Conservation (phyloP, 2,888 invertebrate species). For the Fissipunctia ypsillon region DNA sequence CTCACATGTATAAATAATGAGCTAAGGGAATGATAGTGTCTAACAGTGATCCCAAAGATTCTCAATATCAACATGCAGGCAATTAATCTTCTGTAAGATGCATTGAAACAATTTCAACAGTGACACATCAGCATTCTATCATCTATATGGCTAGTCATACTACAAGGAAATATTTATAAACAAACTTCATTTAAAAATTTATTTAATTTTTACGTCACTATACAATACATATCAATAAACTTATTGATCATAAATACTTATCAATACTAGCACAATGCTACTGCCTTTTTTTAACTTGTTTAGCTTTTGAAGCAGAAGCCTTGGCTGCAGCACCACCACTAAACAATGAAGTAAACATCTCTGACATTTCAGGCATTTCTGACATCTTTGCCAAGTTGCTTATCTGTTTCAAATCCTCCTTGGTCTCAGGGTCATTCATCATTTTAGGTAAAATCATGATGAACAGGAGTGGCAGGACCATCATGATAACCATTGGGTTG, state of each 20-base stretch:
- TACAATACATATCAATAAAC: slow-evolving; percentile 70
- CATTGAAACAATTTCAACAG: background rate
- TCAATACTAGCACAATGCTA: slow-evolving; percentile 69
- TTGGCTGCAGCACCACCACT: slow-evolving; percentile 92
- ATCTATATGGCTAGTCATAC: background rate
- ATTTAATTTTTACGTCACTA: slow-evolving; percentile 67
- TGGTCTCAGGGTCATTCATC: slow-evolving; percentile 99
- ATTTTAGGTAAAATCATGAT: slow-evolving; percentile 98
- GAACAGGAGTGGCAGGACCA: slow-evolving; percentile 97
- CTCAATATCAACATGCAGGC: background rate
- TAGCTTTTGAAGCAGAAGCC: slow-evolving; percentile 82
- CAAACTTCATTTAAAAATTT: slow-evolving; percentile 61
- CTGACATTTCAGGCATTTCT: slow-evolving; percentile 98
- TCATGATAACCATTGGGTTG: slow-evolving; percentile 99
- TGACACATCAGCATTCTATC: slow-evolving; percentile 17
- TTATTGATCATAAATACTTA: slow-evolving; percentile 74
- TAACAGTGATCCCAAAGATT: background rate
- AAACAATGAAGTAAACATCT: slow-evolving; percentile 97
- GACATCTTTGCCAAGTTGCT: slow-evolving; percentile 95
- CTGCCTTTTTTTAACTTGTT: slow-evolving; percentile 88
- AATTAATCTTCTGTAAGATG: background rate
- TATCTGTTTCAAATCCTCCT: slow-evolving; percentile 98
- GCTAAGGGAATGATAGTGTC: background rate
- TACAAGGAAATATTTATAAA: slow-evolving; percentile 48
- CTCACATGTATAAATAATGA: background rate